phyloP scores from a whole-genome alignment of 2,888 invertebrate genomes.

The Tuta absoluta region DNA sequence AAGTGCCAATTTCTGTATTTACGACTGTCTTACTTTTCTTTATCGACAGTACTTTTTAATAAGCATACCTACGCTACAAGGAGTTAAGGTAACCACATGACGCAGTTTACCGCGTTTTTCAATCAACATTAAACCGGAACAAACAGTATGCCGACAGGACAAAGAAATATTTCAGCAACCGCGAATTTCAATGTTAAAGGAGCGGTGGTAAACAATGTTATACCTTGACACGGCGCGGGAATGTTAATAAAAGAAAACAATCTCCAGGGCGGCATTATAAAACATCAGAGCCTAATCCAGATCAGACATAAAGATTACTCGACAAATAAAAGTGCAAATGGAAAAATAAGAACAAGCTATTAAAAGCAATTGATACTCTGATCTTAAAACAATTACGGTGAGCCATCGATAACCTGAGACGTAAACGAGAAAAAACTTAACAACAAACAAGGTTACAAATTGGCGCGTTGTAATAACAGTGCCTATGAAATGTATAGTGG shows the following conservation, averaged over 20 bases:
- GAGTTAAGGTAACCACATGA: slow-evolving; percentile 41
- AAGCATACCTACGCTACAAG: background rate
- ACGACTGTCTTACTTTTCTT: background rate
- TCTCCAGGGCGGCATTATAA: background rate
- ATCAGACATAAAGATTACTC: slow-evolving; percentile 15
- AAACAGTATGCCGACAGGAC: slow-evolving; percentile 59
- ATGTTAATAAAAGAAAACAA: slow-evolving; percentile 13
- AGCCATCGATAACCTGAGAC: slow-evolving; percentile 36
- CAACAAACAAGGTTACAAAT: slow-evolving; percentile 54
- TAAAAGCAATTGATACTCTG: slow-evolving; percentile 10
- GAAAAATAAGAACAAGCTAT: background rate
- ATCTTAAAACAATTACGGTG: slow-evolving; percentile 34
- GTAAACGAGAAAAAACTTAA: slow-evolving; percentile 38
- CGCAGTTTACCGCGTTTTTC: slow-evolving; percentile 49
- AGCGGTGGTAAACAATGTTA: slow-evolving; percentile 48
- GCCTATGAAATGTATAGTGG: slow-evolving; percentile 50
- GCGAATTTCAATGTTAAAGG: slow-evolving; percentile 45
- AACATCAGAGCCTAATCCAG: background rate
- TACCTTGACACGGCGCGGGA: slow-evolving; percentile 36
- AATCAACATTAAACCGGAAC: slow-evolving; percentile 65
- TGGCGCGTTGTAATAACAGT: slow-evolving; percentile 49
- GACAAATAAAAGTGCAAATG: background rate
- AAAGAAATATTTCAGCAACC: slow-evolving; percentile 58
- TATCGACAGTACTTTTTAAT: background rate
- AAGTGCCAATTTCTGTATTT: slow-evolving; percentile 5